These are phyloP conservation scores for Apteryx mantelli DNA, from an alignment of 2,113 vertebrate species.

Conservation along the genomic window DNA sequence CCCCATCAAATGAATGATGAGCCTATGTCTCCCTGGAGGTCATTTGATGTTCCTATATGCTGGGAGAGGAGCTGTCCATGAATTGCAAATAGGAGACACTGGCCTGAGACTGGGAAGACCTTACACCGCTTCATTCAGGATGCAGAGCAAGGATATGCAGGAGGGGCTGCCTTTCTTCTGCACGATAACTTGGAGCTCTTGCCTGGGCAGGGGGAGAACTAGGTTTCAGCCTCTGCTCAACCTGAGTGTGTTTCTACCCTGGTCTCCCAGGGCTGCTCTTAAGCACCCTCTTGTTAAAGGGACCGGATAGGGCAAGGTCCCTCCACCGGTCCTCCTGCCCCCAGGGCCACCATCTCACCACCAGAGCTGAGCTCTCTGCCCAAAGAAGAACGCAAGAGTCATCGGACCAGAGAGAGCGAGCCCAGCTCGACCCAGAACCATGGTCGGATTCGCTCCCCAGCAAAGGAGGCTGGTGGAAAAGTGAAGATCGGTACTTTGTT, in stretches of 20 bases:
- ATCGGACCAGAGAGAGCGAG: not conserved
- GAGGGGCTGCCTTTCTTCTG: not conserved
- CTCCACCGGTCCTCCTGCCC: not conserved
- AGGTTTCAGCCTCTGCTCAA: not conserved
- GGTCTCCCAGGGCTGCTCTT: not conserved
- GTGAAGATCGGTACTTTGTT: not conserved
- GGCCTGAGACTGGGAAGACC: not conserved
- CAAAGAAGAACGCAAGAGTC: rapidly evolving
- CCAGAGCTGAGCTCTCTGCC: rapidly evolving
- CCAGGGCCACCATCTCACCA: not conserved
- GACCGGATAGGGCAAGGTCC: not conserved
- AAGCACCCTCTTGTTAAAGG: not conserved
- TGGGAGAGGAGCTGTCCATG: too few relatives aligned
- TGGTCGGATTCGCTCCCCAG: not conserved
- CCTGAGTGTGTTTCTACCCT: not conserved
- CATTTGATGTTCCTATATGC: rapidly evolving
- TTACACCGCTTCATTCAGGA: not conserved
- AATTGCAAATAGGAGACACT: rapidly evolving
- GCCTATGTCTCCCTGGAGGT: not conserved
- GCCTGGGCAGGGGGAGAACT: not conserved
- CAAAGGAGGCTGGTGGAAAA: not conserved
- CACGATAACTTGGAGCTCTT: rapidly evolving
- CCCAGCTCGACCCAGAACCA: constrained; percentile 40
- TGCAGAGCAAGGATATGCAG: not conserved
- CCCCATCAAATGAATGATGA: not conserved